Percentiles rank a stretch among this genome's conserved stretches.
These are phyloP conservation scores for Plagiodera versicolora DNA, from an alignment of 2,888 invertebrate genomes.

Conservation along the genomic window DNA sequence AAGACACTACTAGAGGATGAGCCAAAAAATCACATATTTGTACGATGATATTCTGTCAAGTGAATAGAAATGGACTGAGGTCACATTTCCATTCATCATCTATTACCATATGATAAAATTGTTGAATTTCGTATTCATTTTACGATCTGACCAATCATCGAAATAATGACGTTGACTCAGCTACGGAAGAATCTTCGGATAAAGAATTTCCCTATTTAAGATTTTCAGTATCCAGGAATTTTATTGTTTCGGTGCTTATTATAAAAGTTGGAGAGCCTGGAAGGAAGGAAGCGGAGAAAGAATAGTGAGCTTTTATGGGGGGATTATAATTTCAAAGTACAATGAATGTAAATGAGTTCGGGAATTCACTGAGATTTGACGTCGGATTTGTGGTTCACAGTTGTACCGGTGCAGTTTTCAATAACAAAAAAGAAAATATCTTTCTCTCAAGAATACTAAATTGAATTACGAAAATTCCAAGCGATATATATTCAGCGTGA, in stretches of 20 bases:
- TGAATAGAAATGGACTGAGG: too few relatives aligned
- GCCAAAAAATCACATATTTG: too few relatives aligned
- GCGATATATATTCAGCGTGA: too few relatives aligned
- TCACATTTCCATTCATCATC: too few relatives aligned
- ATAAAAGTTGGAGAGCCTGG: background rate
- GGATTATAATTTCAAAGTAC: slow-evolving; percentile 25
- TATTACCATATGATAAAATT: too few relatives aligned
- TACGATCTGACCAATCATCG: background rate
- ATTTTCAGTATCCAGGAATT: background rate
- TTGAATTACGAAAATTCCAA: too few relatives aligned
- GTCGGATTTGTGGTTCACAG: background rate
- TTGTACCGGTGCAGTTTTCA: background rate
- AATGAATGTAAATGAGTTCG: slow-evolving; percentile 13
- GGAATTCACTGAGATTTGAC: slow-evolving; percentile 13
- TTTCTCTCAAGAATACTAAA: too few relatives aligned
- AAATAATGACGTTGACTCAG: too few relatives aligned
- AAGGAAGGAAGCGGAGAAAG: slow-evolving; percentile 8
- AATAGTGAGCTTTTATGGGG: slow-evolving; percentile 7
- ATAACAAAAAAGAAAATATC: too few relatives aligned
- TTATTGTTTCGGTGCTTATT: background rate
- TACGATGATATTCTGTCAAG: too few relatives aligned
- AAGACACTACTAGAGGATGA: too few relatives aligned
- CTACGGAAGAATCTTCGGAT: background rate
- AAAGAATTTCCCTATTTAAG: background rate
- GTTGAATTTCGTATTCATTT: too few relatives aligned